phyloP scores from a whole-genome alignment of 2,888 invertebrate species.

The Bombylius discolor region DNA sequence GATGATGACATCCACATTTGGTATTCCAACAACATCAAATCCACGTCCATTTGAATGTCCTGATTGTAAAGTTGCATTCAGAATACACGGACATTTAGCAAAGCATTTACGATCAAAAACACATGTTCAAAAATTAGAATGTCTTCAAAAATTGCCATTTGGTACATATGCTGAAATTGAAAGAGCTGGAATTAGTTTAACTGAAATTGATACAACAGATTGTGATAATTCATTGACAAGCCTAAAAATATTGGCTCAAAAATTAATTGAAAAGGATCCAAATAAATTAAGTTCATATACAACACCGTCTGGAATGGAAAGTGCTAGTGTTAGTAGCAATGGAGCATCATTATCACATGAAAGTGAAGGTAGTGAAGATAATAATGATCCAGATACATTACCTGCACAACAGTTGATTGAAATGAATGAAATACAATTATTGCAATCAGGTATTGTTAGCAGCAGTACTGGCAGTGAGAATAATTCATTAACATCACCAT shows the following conservation, averaged over 20 bases:
- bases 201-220: slow-evolving; percentile 91
- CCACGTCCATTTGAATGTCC: slow-evolving; percentile 93
- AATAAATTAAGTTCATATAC: slow-evolving; percentile 49
- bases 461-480: background rate
- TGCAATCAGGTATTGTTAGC: background rate
- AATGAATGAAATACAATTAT: background rate
- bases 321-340: background rate
- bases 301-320: slow-evolving; percentile 28
- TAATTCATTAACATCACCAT: background rate
- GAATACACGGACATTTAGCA: slow-evolving; percentile 92
- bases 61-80: slow-evolving; percentile 91
- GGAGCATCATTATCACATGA: slow-evolving; percentile 1
- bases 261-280: slow-evolving; percentile 69
- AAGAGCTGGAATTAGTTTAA: slow-evolving; percentile 74
- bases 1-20: slow-evolving; percentile 74
- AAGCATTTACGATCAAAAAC: slow-evolving; percentile 93
- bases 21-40: slow-evolving; percentile 71
- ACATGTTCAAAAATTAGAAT: slow-evolving; percentile 89
- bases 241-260: slow-evolving; percentile 66
- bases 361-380: slow-evolving; percentile 12
- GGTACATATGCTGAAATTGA: slow-evolving; percentile 92
- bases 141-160: slow-evolving; percentile 81
- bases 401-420: background rate
- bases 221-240: slow-evolving; percentile 89
- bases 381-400: slow-evolving; percentile 3